Evolutionary conservation across 1,140 invertebrate genomes (phyloP), one percentile per base, ranked within the genome.

Genomic region (Plectrocnemia conspersa): DNA sequence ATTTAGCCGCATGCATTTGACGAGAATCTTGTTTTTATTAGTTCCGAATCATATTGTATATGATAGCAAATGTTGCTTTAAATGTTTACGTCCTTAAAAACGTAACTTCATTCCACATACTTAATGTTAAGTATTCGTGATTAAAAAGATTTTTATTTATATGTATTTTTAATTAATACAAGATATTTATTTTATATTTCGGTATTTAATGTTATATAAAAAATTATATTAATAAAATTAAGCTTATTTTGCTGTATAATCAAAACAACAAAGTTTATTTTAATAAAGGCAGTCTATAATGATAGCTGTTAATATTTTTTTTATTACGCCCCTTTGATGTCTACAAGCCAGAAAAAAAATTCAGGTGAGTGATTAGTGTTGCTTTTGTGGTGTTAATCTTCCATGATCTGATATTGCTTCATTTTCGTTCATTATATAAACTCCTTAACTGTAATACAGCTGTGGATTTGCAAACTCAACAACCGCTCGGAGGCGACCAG

Each of bases 381-480:
- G n/a, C n/a, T 29, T 29, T n/a, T 29, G 27, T 29, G 27, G n/a
- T 7, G 27, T 41, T 41, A 13, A 15, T 13, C 5, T 4, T 18
- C 2, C n/a, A 24, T 24, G 22, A 24, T 45, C n/a, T n/a, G n/a
- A n/a, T 45, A 10, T 24, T 45, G 9, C n/a, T 5, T 3, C 3
- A 50, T 50, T 24, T 35, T 45, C 13, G 6, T 25, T 11, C 25
- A 7, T 4, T 48, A 55, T 58, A 52, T 49, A 13, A 54, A n/a
- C n/a, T 70, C 68, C 67, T 71, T 70, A 72, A 65, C 59, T 22
- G 25, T 24, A 29, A 49, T 33, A 52, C 73, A 88, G 84, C 84
- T 73, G 86, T 88, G 66, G 84, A 87, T 68, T 75, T 88, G 65
- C 84, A 87, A 77, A 86, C 82, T 63, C 85, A 87, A 73, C 81